These are phyloP conservation scores for Galerucella pusilla DNA, from an alignment of 2,888 invertebrate species.

Conservation along the genomic window DNA sequence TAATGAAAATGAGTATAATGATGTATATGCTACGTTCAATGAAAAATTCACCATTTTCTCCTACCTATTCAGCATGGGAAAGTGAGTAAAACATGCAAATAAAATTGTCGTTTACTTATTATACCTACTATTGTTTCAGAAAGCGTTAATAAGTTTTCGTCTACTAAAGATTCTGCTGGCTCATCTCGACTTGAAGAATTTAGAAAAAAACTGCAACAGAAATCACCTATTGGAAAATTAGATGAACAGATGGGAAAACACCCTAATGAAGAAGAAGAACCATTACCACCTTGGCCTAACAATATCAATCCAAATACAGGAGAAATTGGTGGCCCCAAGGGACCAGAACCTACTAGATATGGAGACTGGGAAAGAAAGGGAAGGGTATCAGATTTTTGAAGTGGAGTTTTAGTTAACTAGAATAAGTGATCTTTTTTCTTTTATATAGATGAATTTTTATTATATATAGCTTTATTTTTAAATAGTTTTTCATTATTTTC, in stretches of 20 bases:
- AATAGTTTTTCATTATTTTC: background rate
- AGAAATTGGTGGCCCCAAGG: constrained; percentile 93
- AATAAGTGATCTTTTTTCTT: background rate
- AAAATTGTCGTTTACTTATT: constrained; percentile 3
- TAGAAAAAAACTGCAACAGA: constrained; percentile 76
- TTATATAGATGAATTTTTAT: constrained; percentile 1
- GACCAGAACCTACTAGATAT: constrained; percentile 98
- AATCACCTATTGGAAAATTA: constrained; percentile 76
- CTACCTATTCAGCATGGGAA: constrained; percentile 48
- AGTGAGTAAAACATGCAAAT: constrained; percentile 38
- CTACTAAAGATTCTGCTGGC: constrained; percentile 51
- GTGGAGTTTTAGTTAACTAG: background rate
- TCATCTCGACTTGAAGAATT: constrained; percentile 75
- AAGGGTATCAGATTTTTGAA: constrained; percentile 87
- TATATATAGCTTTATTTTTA: constrained; percentile 1
- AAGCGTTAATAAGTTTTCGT: constrained; percentile 43
- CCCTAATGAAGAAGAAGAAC: constrained; percentile 84
- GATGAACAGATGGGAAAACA: constrained; percentile 80
- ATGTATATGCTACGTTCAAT: constrained; percentile 60
- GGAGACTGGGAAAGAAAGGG: constrained; percentile 99
- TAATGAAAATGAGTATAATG: constrained; percentile 59
- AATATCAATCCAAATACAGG: constrained; percentile 92
- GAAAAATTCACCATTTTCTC: constrained; percentile 53
- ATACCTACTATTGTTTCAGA: constrained; percentile 32
- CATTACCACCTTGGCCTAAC: constrained; percentile 86